Evolutionary conservation across 2,113 vertebrate species (phyloP), one percentile per base, ranked within the genome.

Genomic region (Pseudolaguvia tuberculata): DNA sequence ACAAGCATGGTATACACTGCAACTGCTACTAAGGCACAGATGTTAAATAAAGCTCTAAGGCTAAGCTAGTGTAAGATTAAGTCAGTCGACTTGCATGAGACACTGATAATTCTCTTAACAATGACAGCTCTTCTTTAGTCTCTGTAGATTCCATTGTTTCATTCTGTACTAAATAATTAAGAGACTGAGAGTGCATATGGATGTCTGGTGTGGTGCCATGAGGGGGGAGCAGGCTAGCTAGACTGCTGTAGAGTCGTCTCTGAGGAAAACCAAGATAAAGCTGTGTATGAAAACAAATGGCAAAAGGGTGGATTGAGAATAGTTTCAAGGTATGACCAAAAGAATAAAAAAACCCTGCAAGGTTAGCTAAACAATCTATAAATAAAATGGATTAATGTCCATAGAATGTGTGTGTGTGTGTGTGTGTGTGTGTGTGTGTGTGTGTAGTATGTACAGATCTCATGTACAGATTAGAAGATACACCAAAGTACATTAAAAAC

Each of bases 141-240:
- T 51, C 50, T 72, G 47, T 55, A 58, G 23, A 52, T 29, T 67
- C 71, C 55, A 69, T 62, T 61, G 25, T 53, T 70, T 79, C 65
- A 74, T 69, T 23, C 47, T 68, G 63, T 62, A 35, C 48, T 79
- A 63, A 79, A 79, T 79, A 79, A 79, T 69, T 79, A 66, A 79
- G 77, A 0, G 9, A 67, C 45, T 66, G 52, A 61, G 56, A 78
- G 71, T 78, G 77, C 77, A 79, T 70, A 79, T 77, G 39, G 57
- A 71, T 70, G 67, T 71, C 67, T 71, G 67, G 66, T 63, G 57
- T 42, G 25, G 67, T 53, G 69, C 29, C 57, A 45, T 35, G 63
- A 35, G 73, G 53, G 73, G 53, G 63, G 42, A 42, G 35, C 20
- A 29, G 29, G 11, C 39, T 47, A 45, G 2, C 21, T 45, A 45